phyloP scores from a whole-genome alignment of 2,888 invertebrate genomes.

The Folsomia manolachei region DNA sequence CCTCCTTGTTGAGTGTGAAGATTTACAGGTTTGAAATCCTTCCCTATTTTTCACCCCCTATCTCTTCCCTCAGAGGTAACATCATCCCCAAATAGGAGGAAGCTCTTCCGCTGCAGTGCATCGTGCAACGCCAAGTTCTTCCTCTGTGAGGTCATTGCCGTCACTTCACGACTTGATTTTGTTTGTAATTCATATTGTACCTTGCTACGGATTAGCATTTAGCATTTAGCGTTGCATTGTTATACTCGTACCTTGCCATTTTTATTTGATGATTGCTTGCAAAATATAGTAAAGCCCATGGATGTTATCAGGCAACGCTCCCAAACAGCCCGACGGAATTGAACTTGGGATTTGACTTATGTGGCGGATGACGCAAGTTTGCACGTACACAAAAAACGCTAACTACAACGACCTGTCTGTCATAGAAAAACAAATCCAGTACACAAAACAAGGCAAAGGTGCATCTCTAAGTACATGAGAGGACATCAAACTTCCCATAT shows the following conservation, averaged over 20 bases:
- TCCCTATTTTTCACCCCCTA: too few relatives aligned
- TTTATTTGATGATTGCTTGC: too few relatives aligned
- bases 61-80: neutral
- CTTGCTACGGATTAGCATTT: neutral
- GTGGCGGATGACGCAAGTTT: neutral
- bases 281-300: neutral
- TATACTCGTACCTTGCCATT: neutral
- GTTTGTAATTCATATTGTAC: neutral
- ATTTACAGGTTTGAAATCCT: constrained; percentile 10
- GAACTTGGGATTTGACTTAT: neutral
- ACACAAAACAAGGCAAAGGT: too few relatives aligned
- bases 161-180: neutral
- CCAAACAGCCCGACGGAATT: neutral
- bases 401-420: neutral
- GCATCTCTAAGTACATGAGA: too few relatives aligned
- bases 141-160: constrained; percentile 17
- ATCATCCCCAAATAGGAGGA: neutral
- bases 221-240: too few relatives aligned
- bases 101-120: constrained; percentile 18
- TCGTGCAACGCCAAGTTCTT: constrained; percentile 8
- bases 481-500: neutral
- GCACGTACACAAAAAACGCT: neutral
- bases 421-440: too few relatives aligned
- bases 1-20: neutral
- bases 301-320: constrained; percentile 3